Base-by-base conservation (phyloP, 1,140 invertebrate species). In the Drosophila simulans region DNA sequence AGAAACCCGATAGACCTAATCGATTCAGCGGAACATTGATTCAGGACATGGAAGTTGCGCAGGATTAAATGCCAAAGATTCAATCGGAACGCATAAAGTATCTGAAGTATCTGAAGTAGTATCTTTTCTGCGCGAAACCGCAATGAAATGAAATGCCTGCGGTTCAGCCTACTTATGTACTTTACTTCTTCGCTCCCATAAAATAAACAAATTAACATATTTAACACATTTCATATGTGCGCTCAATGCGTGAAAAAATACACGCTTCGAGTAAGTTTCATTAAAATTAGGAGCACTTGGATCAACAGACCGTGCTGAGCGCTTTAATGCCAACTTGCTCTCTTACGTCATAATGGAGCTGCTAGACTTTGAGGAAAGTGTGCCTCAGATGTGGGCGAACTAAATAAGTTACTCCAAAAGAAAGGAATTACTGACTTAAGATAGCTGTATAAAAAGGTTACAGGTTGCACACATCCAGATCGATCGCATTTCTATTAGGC, bases 171-270 rank as follows among this genome's bases (percentile, higher is more conserved):
- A 22, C 3, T 7, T 48, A 10, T 8, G 31, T 10, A 10, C 31
- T 31, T 10, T 10, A 22, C 34, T 34, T 5, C 34, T 39, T 11
- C 12, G 8, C 48, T 34, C n/a, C 25, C 27, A 27, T 34, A 17
- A 51, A 51, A 34, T 51, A 49, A 49, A 25, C 7, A n/a, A 49
- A 49, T 49, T 49, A 49, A 31, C 46, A 31, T 49, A 49, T 31
- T 49, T 31, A 49, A 49, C 13, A 49, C 25, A 49, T 49, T 49
- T 49, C 5, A 31, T 49, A 51, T 34, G 48, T 15, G 27, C 17
- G 27, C 17, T 31, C 17, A 34, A 51, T 51, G 25, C 48, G 48
- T 51, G 48, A 51, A 51, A 51, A 51, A 51, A 51, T 17, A 34
- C 34, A 27, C 48, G 48, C 48, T 27, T 7, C 27, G 48, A 15